phyloP scores from a whole-genome alignment of 2,888 invertebrate genomes.

The Lydus trimaculatus region DNA sequence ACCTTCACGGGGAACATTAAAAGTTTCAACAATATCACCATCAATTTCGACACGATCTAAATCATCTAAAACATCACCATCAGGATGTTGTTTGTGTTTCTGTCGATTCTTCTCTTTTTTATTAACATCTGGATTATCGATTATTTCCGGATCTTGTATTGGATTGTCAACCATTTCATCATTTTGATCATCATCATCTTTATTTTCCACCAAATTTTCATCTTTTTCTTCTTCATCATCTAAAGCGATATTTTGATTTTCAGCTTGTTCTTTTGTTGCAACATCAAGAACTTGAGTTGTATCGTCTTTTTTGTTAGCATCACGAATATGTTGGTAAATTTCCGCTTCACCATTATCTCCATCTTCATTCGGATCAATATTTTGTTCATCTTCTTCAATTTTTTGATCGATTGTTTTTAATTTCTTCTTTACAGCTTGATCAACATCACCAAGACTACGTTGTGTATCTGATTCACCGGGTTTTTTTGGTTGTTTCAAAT shows the following conservation, averaged over 20 bases:
- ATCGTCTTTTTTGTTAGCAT: conserved; percentile 68
- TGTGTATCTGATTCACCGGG: conserved; percentile 80
- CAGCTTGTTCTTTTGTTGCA: conserved; percentile 84
- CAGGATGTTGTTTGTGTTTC: conserved; percentile 54
- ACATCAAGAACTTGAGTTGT: conserved; percentile 79
- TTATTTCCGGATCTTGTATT: conserved; percentile 62
- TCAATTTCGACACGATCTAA: conserved; percentile 70
- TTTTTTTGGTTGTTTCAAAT: conserved; percentile 69
- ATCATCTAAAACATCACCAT: conserved; percentile 55
- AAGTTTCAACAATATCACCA: conserved; percentile 76
- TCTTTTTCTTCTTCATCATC: conserved; percentile 66
- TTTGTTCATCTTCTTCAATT: conserved; percentile 55
- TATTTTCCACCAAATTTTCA: conserved; percentile 65
- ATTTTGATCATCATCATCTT: conserved; percentile 51
- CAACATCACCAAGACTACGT: conserved; percentile 71
- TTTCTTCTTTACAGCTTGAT: conserved; percentile 71
- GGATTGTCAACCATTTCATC: conserved; percentile 41
- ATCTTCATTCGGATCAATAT: conserved; percentile 63
- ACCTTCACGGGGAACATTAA: conserved; percentile 69
- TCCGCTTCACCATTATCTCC: conserved; percentile 60
- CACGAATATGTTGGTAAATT: conserved; percentile 85
- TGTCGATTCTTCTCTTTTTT: conserved; percentile 60
- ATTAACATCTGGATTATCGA: conserved; percentile 49
- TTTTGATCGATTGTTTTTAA: conserved; percentile 64
- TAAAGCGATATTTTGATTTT: conserved; percentile 65